Conservation (phyloP, 2,113 vertebrate species). For the Pongo pygmaeus region DNA sequence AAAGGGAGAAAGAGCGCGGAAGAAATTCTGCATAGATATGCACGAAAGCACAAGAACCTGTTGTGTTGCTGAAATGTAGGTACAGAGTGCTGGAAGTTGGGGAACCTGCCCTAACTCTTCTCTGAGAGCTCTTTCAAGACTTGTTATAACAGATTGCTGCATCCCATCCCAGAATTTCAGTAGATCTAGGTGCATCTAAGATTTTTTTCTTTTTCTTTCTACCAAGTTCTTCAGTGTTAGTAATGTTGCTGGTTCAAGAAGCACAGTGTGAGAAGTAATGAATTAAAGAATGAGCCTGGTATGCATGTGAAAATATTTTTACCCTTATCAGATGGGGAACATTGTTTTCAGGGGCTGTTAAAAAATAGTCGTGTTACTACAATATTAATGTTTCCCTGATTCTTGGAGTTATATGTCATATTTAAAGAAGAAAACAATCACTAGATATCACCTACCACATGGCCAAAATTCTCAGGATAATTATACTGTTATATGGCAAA, state of each 20-base stretch:
- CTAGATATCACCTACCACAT: not conserved
- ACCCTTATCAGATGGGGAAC: not conserved
- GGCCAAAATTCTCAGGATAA: not conserved
- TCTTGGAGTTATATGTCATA: not conserved
- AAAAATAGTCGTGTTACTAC: not conserved
- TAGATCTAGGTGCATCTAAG: not conserved
- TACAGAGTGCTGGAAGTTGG: accelerated
- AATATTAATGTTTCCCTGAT: not conserved
- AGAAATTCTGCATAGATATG: not conserved
- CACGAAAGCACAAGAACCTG: too few relatives aligned
- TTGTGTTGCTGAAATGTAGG: not conserved
- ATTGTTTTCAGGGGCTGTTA: not conserved
- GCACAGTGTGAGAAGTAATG: not conserved
- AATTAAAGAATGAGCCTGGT: not conserved
- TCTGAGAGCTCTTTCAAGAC: not conserved
- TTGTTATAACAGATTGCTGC: not conserved
- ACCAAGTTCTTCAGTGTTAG: not conserved
- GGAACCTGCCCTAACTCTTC: not conserved
- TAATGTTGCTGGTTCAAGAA: not conserved
- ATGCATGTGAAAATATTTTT: not conserved
- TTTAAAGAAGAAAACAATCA: not conserved
- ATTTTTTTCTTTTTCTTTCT: not conserved
- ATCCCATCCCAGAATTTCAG: not conserved
- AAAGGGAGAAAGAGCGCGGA: not conserved
- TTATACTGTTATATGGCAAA: not conserved